phyloP scores from a whole-genome alignment of 2,797 vertebrate species.

The Chelon auratus region DNA sequence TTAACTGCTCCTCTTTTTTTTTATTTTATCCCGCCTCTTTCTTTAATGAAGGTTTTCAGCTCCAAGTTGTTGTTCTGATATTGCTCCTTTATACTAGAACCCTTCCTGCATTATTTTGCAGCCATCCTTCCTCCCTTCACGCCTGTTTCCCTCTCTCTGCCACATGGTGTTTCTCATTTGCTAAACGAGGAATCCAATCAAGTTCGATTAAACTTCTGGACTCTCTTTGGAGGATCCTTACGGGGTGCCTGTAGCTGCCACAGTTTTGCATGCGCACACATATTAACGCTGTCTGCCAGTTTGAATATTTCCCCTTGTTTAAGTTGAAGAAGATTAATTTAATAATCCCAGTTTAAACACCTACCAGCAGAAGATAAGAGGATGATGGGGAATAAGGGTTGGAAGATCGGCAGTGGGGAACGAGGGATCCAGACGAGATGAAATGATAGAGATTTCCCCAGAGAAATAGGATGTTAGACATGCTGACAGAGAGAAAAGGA shows the following conservation, averaged over 20 bases:
- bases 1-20: slow-evolving; percentile 12
- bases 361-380: slow-evolving; percentile 50
- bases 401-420: slow-evolving; percentile 24
- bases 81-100: slow-evolving; percentile 40
- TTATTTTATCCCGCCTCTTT: slow-evolving; percentile 24
- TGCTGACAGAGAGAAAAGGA: slow-evolving; percentile 53
- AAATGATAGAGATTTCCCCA: slow-evolving; percentile 62
- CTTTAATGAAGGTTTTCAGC: slow-evolving; percentile 46
- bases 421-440: slow-evolving; percentile 44
- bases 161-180: slow-evolving; percentile 70
- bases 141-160: slow-evolving; percentile 25
- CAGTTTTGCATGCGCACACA: slow-evolving; percentile 13
- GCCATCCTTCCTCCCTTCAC: slow-evolving; percentile 27
- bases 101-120: slow-evolving; percentile 7
- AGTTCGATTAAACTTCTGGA: slow-evolving; percentile 68
- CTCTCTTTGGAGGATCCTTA: slow-evolving; percentile 59
- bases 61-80: slow-evolving; percentile 44
- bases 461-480: slow-evolving; percentile 54
- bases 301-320: slow-evolving; percentile 47
- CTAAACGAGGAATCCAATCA: slow-evolving; percentile 73
- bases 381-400: slow-evolving; percentile 33
- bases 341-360: slow-evolving; percentile 63
- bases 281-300: slow-evolving; percentile 41
- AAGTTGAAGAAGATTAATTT: slow-evolving; percentile 51
- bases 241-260: slow-evolving; percentile 52